Evolutionary conservation across 1,140 invertebrate species (phyloP).

Genomic region (Nautilus pompilius): DNA sequence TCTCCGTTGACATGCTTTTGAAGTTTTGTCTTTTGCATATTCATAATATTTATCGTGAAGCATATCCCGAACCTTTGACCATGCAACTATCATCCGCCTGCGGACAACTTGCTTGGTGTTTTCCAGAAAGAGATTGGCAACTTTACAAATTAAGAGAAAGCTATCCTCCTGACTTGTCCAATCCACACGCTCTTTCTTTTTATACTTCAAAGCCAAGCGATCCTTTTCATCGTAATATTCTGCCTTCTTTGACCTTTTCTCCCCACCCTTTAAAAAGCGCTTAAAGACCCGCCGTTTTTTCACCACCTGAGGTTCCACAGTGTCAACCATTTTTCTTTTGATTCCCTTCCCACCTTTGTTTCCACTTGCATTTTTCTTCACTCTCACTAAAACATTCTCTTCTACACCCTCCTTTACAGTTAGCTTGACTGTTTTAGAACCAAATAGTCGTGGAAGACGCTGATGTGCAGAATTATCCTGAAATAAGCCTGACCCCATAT

Average conservation of each 20-base stretch:
- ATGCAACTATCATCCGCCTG: neutral
- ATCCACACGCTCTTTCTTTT: conserved; percentile 62
- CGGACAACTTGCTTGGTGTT: neutral
- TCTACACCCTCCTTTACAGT: neutral
- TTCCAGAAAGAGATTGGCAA: conserved; percentile 4
- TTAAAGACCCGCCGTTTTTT: neutral
- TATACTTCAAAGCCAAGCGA: conserved; percentile 64
- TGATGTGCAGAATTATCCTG: neutral
- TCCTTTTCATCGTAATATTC: conserved; percentile 60
- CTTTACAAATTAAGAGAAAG: conserved; percentile 5
- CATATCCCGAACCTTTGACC: neutral
- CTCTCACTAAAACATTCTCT: neutral
- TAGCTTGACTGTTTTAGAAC: neutral
- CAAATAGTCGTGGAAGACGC: neutral
- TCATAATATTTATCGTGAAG: neutral
- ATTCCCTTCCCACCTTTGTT: conserved; percentile 1
- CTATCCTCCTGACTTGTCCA: conserved; percentile 49
- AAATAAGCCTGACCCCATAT: neutral
- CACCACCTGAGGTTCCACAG: neutral
- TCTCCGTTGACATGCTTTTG: conserved; percentile 66
- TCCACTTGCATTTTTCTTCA: neutral
- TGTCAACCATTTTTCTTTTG: neutral
- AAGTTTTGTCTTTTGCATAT: conserved; percentile 65
- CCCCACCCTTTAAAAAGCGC: neutral
- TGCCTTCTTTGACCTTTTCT: neutral